Evolutionary conservation across 2,113 vertebrate genomes (phyloP), one percentile per base, ranked within the genome.

Genomic region (Cyphomyrus discorhynchus): DNA sequence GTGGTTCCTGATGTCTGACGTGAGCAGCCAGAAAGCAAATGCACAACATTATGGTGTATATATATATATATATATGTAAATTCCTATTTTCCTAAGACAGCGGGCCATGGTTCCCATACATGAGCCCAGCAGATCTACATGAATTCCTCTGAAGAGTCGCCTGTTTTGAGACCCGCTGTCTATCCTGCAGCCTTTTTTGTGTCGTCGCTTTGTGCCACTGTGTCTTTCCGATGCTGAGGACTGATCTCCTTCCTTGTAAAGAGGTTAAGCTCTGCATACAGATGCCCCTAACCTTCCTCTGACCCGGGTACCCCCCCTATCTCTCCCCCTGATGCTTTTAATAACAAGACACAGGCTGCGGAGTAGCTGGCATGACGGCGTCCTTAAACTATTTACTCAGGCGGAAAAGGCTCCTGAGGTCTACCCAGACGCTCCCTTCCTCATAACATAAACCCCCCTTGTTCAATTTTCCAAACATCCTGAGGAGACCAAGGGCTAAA

Each of bases 311-410:
- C 9, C 9, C 77, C 39, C 31, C 19, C 77, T 7, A 84, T 53
- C 66, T 47, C 39, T 9, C 27, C n/a, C 19, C 35, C 31, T 77
- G 91, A 90, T 77, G 74, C 50, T 80, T 70, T 17, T 89, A 91
- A 58, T 47, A 83, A 80, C 84, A 49, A 46, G 91, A 89, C 88
- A 90, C 86, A 92, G 80, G 70, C 92, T 11, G n/a, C 3, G 9
- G 49, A 11, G 27, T 53, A 84, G 85, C 47, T 35, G 27, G n/a
- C 50, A 87, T 53, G 31, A 86, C n/a, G 24, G 15, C 21, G 50
- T 95, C 94, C 93, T 91, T 91, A 91, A 92, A 92, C 92, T 91
- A 74, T 89, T 86, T 85, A 91, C 91, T 94, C 92, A 94, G 92
- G 91, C 91, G 91, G 88, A 92, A 70, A 92, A 92, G 92, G 93